A percentile compares a stretch with the other conserved stretches of the same genome.
These are phyloP conservation scores for Andrena cerasifolii DNA, from an alignment of 1,140 invertebrate genomes.

Conservation along the genomic window DNA sequence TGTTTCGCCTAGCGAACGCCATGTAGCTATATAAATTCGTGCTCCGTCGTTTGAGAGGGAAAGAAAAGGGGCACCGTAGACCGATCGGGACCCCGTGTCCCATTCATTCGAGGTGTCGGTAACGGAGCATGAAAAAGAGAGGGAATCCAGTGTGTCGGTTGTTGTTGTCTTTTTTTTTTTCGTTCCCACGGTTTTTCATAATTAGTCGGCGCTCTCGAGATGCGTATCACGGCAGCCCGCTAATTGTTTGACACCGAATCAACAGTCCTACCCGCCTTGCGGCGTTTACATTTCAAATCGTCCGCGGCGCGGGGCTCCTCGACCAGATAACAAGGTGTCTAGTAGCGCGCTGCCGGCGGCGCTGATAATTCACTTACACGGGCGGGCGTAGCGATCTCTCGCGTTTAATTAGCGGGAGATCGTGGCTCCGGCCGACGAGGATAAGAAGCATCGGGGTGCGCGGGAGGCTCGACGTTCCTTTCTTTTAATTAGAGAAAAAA, in stretches of 20 bases:
- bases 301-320: not conserved
- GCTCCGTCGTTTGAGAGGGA: too few species aligned
- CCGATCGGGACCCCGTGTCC: too few species aligned
- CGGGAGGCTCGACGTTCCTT: not conserved
- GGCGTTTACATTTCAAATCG: conserved; percentile 46
- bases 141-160: too few species aligned
- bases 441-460: not conserved
- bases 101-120: not conserved
- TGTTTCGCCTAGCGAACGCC: too few species aligned
- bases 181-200: conserved; percentile 29
- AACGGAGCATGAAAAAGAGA: conserved; percentile 4
- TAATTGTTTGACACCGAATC: conserved; percentile 52
- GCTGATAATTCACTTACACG: conserved; percentile 26
- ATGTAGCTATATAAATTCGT: too few species aligned
- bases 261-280: conserved; percentile 1
- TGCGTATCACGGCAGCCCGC: conserved; percentile 20
- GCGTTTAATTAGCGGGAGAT: conserved; percentile 30
- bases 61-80: too few species aligned
- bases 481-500: conserved; percentile 1
- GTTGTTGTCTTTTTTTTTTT: conserved; percentile 3
- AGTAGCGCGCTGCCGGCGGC: not conserved
- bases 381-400: conserved; percentile 26
- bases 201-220: conserved; percentile 15
- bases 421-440: too few species aligned
- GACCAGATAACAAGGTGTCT: conserved; percentile 33